A percentile compares a stretch with the other conserved stretches of the same genome.
Conservation (phyloP, 1,140 invertebrate genomes). For the Drosophila setifemur region DNA sequence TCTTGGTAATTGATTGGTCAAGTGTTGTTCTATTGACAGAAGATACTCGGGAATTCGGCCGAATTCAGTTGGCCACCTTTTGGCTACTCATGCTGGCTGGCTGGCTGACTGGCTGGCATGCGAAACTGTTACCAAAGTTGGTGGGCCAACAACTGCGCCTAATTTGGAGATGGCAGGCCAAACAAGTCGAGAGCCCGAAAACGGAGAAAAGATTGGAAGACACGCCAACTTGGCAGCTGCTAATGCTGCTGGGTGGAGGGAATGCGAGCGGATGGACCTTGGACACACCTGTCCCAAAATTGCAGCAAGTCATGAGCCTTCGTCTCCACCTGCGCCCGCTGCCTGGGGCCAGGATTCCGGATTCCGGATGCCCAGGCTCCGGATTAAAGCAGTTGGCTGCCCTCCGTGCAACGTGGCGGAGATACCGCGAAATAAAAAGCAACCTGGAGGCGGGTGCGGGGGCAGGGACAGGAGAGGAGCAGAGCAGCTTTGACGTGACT, state of each 20-base stretch:
- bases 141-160: conserved; percentile 44
- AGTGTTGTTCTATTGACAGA: too few species aligned
- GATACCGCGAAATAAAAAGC: conserved; percentile 26
- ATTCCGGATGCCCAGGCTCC: too few species aligned
- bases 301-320: conserved; percentile 70
- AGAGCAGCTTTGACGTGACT: conserved; percentile 79
- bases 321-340: too few species aligned
- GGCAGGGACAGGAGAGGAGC: conserved; percentile 13
- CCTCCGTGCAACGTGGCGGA: conserved; percentile 26
- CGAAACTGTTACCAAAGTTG: conserved; percentile 16
- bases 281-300: conserved; percentile 69
- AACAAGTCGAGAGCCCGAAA: conserved; percentile 22
- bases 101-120: conserved; percentile 28
- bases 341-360: conserved; percentile 25
- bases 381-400: conserved; percentile 70
- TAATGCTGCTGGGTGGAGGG: conserved; percentile 15
- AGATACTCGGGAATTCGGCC: too few species aligned
- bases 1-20: too few species aligned
- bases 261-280: conserved; percentile 64
- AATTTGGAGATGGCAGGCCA: conserved; percentile 48
- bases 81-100: conserved; percentile 37
- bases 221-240: conserved; percentile 78
- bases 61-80: too few species aligned
- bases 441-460: conserved; percentile 3
- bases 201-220: conserved; percentile 61